These are phyloP conservation scores for Ennomos fuscantarius DNA, from an alignment of 2,888 invertebrate genomes.

Conservation along the genomic window DNA sequence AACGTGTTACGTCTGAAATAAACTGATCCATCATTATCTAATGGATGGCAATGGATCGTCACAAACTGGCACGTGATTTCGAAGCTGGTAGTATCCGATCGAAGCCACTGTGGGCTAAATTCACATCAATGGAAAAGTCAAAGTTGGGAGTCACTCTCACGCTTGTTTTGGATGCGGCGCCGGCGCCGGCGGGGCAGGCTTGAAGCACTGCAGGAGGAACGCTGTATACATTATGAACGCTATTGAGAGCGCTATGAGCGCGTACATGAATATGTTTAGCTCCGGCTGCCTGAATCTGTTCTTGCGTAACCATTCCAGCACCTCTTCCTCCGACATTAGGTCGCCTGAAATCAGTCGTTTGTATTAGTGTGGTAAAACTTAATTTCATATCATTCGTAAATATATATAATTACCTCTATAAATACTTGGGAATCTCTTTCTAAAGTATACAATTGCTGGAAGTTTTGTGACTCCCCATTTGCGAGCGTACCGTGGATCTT, in stretches of 20 bases:
- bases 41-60: slow-evolving; percentile 48
- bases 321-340: slow-evolving; percentile 92
- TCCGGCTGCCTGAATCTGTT: slow-evolving; percentile 97
- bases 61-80: slow-evolving; percentile 50
- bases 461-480: slow-evolving; percentile 97
- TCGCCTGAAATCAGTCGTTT: slow-evolving; percentile 86
- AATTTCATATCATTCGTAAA: background rate
- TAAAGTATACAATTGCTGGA: slow-evolving; percentile 96
- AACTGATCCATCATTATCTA: slow-evolving; percentile 47
- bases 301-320: slow-evolving; percentile 96
- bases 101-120: slow-evolving; percentile 39
- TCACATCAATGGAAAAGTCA: slow-evolving; percentile 50
- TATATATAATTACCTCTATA: slow-evolving; percentile 88
- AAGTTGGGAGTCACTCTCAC: slow-evolving; percentile 66
- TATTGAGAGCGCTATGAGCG: slow-evolving; percentile 92
- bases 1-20: slow-evolving; percentile 59
- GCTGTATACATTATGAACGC: slow-evolving; percentile 96
- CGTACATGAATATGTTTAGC: slow-evolving; percentile 97
- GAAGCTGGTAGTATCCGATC: slow-evolving; percentile 40
- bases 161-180: slow-evolving; percentile 88
- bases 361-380: background rate
- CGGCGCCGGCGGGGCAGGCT: slow-evolving; percentile 87
- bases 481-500: slow-evolving; percentile 94
- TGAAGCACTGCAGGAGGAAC: slow-evolving; percentile 95
- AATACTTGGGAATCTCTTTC: slow-evolving; percentile 96